phyloP scores from a whole-genome alignment of 2,888 invertebrate species.

The Schrankia costaestrigalis region DNA sequence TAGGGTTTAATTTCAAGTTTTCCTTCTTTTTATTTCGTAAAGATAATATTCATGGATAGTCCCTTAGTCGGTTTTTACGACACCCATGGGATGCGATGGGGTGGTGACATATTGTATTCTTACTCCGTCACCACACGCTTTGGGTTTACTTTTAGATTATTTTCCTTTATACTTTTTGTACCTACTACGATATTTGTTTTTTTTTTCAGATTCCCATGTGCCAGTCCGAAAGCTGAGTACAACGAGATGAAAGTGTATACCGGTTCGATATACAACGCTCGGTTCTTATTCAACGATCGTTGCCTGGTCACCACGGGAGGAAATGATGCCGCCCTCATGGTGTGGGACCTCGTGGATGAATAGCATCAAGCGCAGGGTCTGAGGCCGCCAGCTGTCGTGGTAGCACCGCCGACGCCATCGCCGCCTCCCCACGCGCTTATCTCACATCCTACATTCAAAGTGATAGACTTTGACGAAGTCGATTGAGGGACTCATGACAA shows the following conservation, averaged over 20 bases:
- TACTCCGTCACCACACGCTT: too few relatives aligned
- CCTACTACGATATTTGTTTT: background rate
- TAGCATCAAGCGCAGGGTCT: conserved; percentile 74
- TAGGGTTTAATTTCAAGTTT: too few relatives aligned
- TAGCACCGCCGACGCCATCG: conserved; percentile 67
- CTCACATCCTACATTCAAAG: conserved; percentile 54
- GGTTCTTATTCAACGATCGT: conserved; percentile 93
- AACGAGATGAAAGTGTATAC: conserved; percentile 94
- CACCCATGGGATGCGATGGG: too few relatives aligned
- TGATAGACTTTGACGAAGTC: conserved; percentile 66
- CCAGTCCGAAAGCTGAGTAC: conserved; percentile 92
- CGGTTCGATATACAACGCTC: conserved; percentile 87
- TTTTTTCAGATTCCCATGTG: conserved; percentile 87
- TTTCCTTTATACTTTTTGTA: background rate
- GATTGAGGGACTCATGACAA: conserved; percentile 49
- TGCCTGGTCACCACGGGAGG: conserved; percentile 93
- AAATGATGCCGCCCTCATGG: conserved; percentile 92
- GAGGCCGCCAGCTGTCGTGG: conserved; percentile 57
- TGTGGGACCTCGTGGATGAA: conserved; percentile 93
- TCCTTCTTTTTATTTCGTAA: too few relatives aligned
- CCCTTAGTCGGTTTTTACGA: too few relatives aligned
- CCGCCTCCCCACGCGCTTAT: conserved; percentile 55
- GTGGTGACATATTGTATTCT: too few relatives aligned
- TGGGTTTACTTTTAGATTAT: too few relatives aligned
- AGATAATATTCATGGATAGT: too few relatives aligned